Evolutionary conservation across 2,888 invertebrate species (phyloP).

Genomic region (Ischnura elegans): DNA sequence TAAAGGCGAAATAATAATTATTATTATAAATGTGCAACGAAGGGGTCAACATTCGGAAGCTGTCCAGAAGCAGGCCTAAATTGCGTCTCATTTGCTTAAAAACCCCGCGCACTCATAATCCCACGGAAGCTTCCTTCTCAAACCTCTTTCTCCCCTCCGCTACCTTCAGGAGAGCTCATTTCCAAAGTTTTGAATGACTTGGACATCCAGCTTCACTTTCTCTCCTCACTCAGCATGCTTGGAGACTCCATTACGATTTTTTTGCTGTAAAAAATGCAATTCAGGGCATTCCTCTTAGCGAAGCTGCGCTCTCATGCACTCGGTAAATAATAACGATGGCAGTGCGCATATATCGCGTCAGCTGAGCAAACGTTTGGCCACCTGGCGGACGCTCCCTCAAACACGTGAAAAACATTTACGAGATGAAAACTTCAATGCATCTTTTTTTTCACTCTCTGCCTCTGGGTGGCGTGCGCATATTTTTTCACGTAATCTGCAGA

Average conservation of each 20-base stretch:
- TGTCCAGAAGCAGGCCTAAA: neutral
- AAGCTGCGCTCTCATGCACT: neutral
- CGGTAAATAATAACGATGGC: neutral
- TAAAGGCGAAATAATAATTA: no score
- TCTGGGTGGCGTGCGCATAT: neutral
- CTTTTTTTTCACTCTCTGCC: neutral
- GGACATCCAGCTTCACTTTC: neutral
- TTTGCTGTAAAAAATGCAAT: neutral
- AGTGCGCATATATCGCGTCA: neutral
- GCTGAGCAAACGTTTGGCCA: neutral
- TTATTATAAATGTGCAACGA: no score
- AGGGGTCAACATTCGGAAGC: neutral
- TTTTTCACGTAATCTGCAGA: neutral
- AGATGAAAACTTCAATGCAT: neutral
- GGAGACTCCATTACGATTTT: neutral
- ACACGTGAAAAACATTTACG: neutral
- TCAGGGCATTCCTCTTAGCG: neutral
- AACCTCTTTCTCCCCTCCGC: neutral
- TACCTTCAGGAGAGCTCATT: no score
- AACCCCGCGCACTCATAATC: neutral
- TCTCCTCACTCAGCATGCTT: neutral
- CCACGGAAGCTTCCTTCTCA: neutral
- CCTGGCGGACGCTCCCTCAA: constrained; percentile 1
- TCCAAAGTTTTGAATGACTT: neutral
- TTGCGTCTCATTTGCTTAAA: neutral